A percentile compares a stretch with the other conserved stretches of the same genome.
These are phyloP conservation scores for Lytechinus variegatus DNA, from an alignment of 35 echinoderm and acorn worm genomes.

Conservation along the genomic window DNA sequence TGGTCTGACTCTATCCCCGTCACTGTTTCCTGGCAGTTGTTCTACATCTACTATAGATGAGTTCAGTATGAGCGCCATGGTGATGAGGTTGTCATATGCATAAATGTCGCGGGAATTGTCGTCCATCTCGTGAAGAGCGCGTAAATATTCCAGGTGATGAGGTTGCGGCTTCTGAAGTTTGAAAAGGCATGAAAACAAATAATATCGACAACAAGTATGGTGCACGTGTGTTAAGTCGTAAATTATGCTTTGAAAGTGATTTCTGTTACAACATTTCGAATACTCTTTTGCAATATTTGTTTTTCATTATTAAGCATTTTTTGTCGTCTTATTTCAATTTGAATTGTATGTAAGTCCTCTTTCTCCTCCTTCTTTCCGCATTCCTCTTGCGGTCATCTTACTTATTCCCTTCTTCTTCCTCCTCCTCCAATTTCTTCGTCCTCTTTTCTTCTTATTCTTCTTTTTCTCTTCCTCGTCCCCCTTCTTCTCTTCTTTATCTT, in stretches of 20 bases:
- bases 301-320: too few species aligned
- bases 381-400: background rate
- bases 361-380: background rate
- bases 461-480: background rate
- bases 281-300: too few species aligned
- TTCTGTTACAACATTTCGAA: too few species aligned
- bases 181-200: too few species aligned
- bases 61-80: constrained; percentile 62
- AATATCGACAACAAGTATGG: too few species aligned
- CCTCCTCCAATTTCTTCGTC: background rate
- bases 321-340: too few species aligned
- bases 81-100: constrained; percentile 62
- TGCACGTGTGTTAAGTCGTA: too few species aligned
- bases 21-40: background rate
- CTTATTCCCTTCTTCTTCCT: background rate
- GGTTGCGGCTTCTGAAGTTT: constrained; percentile 43
- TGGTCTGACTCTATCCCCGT: background rate
- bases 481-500: too few species aligned
- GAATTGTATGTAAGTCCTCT: background rate
- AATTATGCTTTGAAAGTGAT: too few species aligned
- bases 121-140: constrained; percentile 38
- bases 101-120: constrained; percentile 58
- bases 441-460: background rate
- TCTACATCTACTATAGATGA: constrained; percentile 47
- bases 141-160: constrained; percentile 38